Base-by-base conservation (phyloP, 1,140 invertebrate species). In the Halesus radiatus region DNA sequence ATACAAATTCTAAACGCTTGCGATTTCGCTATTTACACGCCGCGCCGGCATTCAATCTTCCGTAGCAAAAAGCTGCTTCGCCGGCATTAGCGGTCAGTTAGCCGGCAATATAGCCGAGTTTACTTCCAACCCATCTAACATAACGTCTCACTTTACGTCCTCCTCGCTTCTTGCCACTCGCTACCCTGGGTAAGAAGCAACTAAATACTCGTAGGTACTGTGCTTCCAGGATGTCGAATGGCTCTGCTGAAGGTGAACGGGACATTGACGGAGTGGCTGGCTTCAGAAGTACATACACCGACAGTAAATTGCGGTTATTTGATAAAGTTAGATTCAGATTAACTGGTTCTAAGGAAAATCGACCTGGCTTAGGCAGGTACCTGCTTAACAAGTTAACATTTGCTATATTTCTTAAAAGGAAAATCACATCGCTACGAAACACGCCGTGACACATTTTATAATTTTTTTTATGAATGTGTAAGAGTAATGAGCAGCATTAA, bases 191-290 rank as follows among this genome's bases (percentile, higher is more conserved):
- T 2, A 22, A 50, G 10, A 52, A 45, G 8, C 7, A 58, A 75
- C 50, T 52, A 26, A 56, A 22, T 45, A 45, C 18, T 53, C 8
- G 13, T 22, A n/a, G n/a, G n/a, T n/a, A 53, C 37, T 3, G 29
- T 5, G 64, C 32, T 50, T 22, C 37, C 72, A 13, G 50, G 4
- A 56, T 53, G 29, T 56, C 72, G 29, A 58, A 75, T 32, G 66
- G 45, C 22, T 62, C 16, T 37, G 15, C 20, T 52, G 45, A 15
- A 66, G 22, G 53, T 37, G 66, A 80, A 73, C 72, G 26, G 18
- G 78, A 80, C 78, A 66, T 74, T 80, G 78, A 80, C 78, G 64
- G 60, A 80, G 72, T 66, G 58, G 22, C 72, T 70, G 32, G 20
- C 23, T 22, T 18, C 26, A 13, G 32, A 45, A 10, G 37, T 45